These are phyloP conservation scores for Thera obeliscata DNA, from an alignment of 2,888 invertebrate species.

Conservation along the genomic window DNA sequence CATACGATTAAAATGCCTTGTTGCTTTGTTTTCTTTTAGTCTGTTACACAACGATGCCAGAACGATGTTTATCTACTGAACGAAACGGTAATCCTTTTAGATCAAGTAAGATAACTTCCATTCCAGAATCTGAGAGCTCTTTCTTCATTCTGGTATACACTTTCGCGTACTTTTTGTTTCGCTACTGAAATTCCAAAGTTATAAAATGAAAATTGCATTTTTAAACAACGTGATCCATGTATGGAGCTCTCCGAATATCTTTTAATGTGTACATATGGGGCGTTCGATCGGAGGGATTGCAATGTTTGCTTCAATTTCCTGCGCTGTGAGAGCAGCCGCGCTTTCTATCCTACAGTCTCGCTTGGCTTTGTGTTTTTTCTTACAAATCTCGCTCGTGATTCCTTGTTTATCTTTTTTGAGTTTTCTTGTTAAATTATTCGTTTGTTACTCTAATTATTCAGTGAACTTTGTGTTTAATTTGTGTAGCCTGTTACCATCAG, in stretches of 20 bases:
- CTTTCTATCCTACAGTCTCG: slow-evolving; percentile 57
- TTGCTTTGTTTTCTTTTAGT: slow-evolving; percentile 22
- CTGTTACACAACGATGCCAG: neutral
- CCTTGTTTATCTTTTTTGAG: slow-evolving; percentile 19
- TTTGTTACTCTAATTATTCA: slow-evolving; percentile 24
- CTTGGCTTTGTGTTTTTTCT: slow-evolving; percentile 38
- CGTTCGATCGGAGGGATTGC: slow-evolving; percentile 64
- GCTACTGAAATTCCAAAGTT: neutral
- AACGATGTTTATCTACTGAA: neutral
- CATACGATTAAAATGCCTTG: slow-evolving; percentile 44
- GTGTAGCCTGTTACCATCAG: too few species aligned
- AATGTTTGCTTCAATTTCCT: slow-evolving; percentile 81
- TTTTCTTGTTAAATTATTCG: slow-evolving; percentile 31
- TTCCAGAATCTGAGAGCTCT: neutral
- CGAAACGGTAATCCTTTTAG: neutral
- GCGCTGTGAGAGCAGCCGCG: slow-evolving; percentile 57
- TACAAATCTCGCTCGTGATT: slow-evolving; percentile 29
- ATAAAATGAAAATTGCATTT: slow-evolving; percentile 18
- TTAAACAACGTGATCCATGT: slow-evolving; percentile 18
- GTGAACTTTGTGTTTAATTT: neutral
- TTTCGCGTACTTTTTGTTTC: neutral
- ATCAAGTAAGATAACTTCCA: neutral
- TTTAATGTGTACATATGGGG: slow-evolving; percentile 55
- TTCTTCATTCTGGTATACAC: neutral
- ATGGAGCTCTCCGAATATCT: slow-evolving; percentile 37